phyloP scores from a whole-genome alignment of 1,140 invertebrate species.

The Plutomurus gul region DNA sequence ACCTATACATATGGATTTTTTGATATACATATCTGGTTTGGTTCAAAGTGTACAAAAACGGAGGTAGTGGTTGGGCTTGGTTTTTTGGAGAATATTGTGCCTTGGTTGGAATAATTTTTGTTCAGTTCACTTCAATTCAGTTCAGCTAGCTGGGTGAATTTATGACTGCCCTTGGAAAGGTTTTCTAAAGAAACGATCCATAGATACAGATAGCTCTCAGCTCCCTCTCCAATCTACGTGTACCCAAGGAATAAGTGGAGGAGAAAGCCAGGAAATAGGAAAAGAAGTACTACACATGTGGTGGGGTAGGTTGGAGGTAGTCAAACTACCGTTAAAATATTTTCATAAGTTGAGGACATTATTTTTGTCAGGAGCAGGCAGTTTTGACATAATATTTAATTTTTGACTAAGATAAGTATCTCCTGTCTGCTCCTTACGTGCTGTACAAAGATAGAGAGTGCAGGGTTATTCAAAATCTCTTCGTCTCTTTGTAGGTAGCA shows the following conservation, averaged over 20 bases:
- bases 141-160: slow-evolving; percentile 6
- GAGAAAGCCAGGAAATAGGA: neutral
- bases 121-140: too few relatives aligned
- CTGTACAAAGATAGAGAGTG: neutral
- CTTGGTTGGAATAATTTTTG: slow-evolving; percentile 9
- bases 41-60: neutral
- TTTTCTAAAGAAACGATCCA: slow-evolving; percentile 21
- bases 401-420: slow-evolving; percentile 45
- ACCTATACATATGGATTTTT: too few relatives aligned
- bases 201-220: neutral
- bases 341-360: slow-evolving; percentile 29
- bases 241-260: neutral
- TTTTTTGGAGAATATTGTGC: neutral
- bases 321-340: slow-evolving; percentile 17
- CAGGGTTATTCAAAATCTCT: neutral
- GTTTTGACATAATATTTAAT: slow-evolving; percentile 41
- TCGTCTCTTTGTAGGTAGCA: neutral
- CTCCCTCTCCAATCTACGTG: neutral
- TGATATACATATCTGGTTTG: too few relatives aligned
- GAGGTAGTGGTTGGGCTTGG: neutral
- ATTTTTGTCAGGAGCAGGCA: slow-evolving; percentile 24
- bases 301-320: too few relatives aligned
- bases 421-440: slow-evolving; percentile 22
- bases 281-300: neutral
- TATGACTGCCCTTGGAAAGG: slow-evolving; percentile 22